Evolutionary conservation across 2,797 vertebrate species (phyloP), one percentile per base, ranked within the genome.

Genomic region (Odontamblyopus rebecca): DNA sequence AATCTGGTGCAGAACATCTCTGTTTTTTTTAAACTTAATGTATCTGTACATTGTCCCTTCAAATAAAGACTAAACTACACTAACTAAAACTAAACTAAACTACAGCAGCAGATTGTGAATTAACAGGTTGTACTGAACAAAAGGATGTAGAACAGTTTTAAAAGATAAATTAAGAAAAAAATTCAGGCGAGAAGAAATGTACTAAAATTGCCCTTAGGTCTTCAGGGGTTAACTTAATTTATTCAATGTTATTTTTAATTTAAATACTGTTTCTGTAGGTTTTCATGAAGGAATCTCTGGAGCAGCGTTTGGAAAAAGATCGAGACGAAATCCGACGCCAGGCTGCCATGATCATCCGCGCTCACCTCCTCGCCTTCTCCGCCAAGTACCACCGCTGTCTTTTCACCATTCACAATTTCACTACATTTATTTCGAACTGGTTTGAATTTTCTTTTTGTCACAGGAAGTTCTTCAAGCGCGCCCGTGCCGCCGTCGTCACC

Each of bases 341-440:
- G 74, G 95, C 95, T 0, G 95, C 95, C 65, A 85, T 96, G 91
- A 91, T 96, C 79, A 96, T 98, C 90, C 90, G 93, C 83, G 96
- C 96, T 67, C 93, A 97, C 77, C 88, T 96, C 59, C 95, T 96
- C 79, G 93, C 95, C 80, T 97, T 96, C 87, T 95, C 92, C 70
- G 95, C 96, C 88, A 96, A 95, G 96, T 97, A 92, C 90, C 91
- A 64, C 6, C 51, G 15, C 12, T 13, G 41, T 35, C 0, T 70
- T n/a, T 41, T 56, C 56, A 1, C 26, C 53, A 67, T 61, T 5
- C 1, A 19, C 2, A 6, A 23, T 41, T 23, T 11, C 19, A 18
- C n/a, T 41, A 32, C 23, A 35, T 16, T 18, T 60, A 60, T 30
- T 26, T 26, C 16, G 6, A 56, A 41, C 32, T 4, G 6, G 5